phyloP scores from a whole-genome alignment of 1,140 invertebrate species.

The Marisa cornuarietis region DNA sequence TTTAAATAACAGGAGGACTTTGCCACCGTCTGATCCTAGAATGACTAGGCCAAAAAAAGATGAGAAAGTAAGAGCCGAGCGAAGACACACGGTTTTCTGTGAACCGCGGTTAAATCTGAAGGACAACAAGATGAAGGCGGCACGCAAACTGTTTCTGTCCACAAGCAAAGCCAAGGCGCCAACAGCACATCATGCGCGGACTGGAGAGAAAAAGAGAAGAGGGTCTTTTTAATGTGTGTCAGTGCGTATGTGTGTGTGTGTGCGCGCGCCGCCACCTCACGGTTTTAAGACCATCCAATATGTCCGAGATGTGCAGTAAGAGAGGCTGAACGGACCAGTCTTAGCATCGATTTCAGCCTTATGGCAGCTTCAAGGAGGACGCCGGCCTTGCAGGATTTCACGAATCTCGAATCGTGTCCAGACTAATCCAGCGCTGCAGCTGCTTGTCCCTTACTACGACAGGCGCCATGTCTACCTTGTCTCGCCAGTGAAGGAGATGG shows the following conservation, averaged over 20 bases:
- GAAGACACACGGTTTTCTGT: neutral
- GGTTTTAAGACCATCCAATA: no score
- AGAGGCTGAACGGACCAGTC: neutral
- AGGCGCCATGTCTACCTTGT: no score
- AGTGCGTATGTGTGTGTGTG: constrained; percentile 14
- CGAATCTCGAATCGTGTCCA: no score
- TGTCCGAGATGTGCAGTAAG: neutral
- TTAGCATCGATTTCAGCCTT: neutral
- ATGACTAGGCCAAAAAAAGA: no score
- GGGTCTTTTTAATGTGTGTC: neutral
- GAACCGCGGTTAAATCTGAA: neutral
- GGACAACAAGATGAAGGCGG: neutral
- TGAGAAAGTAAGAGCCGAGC: neutral
- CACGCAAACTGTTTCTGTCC: neutral
- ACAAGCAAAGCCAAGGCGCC: neutral
- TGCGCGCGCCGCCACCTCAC: constrained; percentile 5
- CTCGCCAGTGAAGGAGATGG: no score
- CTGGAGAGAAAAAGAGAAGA: constrained; percentile 5
- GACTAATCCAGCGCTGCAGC: no score
- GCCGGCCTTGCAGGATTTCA: neutral
- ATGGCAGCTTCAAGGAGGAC: neutral
- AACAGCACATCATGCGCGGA: neutral
- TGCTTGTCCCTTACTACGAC: no score
- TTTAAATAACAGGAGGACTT: no score
- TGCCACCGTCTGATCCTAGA: no score